Conservation (phyloP, 2,888 invertebrate species). For the Zootermopsis nevadensis region DNA sequence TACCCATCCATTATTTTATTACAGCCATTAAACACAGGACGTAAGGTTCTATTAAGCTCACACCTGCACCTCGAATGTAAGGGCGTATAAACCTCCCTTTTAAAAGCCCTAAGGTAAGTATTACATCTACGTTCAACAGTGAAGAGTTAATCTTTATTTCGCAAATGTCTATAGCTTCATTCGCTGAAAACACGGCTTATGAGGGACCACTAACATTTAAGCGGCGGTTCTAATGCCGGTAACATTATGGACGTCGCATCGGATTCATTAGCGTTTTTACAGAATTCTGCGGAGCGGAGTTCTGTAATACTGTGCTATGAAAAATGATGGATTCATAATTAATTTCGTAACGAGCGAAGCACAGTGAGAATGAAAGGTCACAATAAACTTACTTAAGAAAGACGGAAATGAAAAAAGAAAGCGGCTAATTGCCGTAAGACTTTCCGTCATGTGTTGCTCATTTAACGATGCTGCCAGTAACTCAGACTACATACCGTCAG, state of each 20-base stretch:
- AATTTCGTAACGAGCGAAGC: too few relatives aligned
- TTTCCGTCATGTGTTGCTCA: too few relatives aligned
- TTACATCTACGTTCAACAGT: neutral
- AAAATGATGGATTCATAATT: too few relatives aligned
- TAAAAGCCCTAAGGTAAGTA: neutral
- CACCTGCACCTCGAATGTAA: neutral
- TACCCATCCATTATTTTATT: conserved; percentile 35
- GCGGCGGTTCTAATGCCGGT: neutral
- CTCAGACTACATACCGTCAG: too few relatives aligned
- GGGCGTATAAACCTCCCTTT: neutral
- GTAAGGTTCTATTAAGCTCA: neutral
- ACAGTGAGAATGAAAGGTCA: too few relatives aligned
- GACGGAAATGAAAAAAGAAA: too few relatives aligned
- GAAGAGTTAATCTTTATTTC: neutral
- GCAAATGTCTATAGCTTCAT: conserved; percentile 5
- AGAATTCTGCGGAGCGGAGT: neutral
- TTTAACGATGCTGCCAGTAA: too few relatives aligned
- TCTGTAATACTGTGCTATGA: neutral
- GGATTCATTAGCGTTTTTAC: neutral
- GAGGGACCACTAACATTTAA: neutral
- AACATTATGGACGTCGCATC: neutral
- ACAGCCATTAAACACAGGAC: conserved; percentile 17
- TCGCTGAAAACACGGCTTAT: neutral
- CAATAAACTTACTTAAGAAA: too few relatives aligned
- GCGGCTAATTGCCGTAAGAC: too few relatives aligned